Evolutionary conservation across 2,113 vertebrate species (phyloP).

Genomic region (Phaethon lepturus): DNA sequence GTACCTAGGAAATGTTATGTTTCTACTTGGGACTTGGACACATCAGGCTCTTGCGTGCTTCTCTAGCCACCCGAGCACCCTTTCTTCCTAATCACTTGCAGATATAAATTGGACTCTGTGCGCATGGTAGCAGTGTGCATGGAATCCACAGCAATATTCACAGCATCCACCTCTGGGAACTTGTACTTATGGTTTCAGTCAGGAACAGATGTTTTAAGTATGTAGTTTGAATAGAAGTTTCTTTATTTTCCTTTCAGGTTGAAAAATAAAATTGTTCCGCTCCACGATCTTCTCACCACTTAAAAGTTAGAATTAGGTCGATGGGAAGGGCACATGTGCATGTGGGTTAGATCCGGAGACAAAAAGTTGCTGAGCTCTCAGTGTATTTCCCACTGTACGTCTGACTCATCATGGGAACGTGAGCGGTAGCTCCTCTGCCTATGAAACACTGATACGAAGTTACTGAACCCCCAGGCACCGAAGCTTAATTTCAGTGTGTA

Average conservation of each 20-base stretch:
- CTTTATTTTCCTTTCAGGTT: not conserved
- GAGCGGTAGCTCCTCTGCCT: not conserved
- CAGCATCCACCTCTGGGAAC: not conserved
- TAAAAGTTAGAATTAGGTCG: not conserved
- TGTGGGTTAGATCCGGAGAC: not conserved
- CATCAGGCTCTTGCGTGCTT: rapidly evolving
- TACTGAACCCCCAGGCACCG: not conserved
- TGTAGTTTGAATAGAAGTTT: not conserved
- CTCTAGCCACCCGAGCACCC: not conserved
- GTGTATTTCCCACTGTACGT: not conserved
- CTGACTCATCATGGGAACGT: not conserved
- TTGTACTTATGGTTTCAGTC: not conserved
- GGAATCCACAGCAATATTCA: not conserved
- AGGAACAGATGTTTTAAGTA: constrained; percentile 20
- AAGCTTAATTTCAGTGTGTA: not conserved
- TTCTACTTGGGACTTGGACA: not conserved
- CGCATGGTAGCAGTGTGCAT: not conserved
- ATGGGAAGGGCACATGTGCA: not conserved
- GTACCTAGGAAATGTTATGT: rapidly evolving
- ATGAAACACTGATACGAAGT: not conserved
- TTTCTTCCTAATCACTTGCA: not conserved
- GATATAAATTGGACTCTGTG: not conserved
- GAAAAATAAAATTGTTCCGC: not conserved
- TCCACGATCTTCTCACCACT: not conserved
- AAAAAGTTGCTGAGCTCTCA: not conserved